Evolutionary conservation across 1,140 invertebrate species (phyloP), one percentile per base, ranked within the genome.

Genomic region (Drosophila gunungcola): DNA sequence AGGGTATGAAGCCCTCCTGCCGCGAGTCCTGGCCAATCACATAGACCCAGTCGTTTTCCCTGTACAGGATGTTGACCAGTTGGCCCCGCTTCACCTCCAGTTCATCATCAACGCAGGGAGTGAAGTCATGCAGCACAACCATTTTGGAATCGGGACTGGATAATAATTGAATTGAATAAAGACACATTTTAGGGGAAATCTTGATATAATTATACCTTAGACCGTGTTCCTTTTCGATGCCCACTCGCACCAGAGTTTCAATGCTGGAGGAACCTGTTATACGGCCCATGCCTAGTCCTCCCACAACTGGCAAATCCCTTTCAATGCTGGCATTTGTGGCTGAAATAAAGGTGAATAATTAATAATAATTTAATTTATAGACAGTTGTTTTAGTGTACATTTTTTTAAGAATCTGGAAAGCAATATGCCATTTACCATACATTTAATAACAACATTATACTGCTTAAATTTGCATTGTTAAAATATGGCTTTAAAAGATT

Each of bases 41-140:
- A 93, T 98, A 98, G 1, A 98, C 97, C 98, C 98, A 99, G 88
- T 98, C 98, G 91, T 98, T 98, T 92, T 99, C 98, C 80, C 97
- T 94, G 92, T 99, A 99, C 57, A 99, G 93, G 56, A 98, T 96
- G 93, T 98, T 98, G 1, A 98, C 97, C 80, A 98, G 95, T 86
- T 95, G 95, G 3, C 95, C 95, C 5, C 95, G 92, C 93, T 95
- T 95, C 9, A 95, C 95, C 92, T 94, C 92, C 36, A 99, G 93
- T 92, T 99, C 98, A 93, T 98, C 97, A 92, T 98, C 97, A 4
- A 98, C 97, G 92, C 97, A 98, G 0, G 98, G 97, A 4, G 96
- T 97, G 92, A 99, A 99, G 91, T 98, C 98, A 92, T 98, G 97
- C 11, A 98, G 93, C 11, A 98, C 97, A 46, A 98, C 96, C 97